A percentile compares a stretch with the other conserved stretches of the same genome.
Evolutionary conservation across 2,888 invertebrate genomes (phyloP).

Genomic region (Drosophila recens): DNA sequence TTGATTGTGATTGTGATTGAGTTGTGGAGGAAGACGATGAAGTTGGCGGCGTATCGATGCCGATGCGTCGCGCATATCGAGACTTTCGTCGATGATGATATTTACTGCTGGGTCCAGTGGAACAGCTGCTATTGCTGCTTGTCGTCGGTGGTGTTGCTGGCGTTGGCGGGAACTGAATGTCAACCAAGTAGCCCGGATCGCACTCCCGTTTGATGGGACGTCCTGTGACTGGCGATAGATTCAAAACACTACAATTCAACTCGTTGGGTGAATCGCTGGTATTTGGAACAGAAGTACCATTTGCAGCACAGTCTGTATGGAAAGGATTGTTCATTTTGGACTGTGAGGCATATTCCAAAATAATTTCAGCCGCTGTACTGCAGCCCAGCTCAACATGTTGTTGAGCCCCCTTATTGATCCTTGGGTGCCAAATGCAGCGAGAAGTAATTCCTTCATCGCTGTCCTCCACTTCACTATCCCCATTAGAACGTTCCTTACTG

Average conservation of each 20-base stretch:
- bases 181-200: constrained; percentile 27
- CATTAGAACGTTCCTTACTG: constrained; percentile 26
- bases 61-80: constrained; percentile 62
- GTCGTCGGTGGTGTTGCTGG: constrained; percentile 57
- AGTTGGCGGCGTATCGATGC: constrained; percentile 54
- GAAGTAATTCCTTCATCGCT: constrained; percentile 34
- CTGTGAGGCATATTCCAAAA: constrained; percentile 73
- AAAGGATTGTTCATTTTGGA: constrained; percentile 18
- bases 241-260: constrained; percentile 25
- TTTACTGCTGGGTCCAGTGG: constrained; percentile 47
- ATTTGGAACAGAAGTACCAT: not conserved
- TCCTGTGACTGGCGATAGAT: constrained; percentile 23
- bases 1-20: not conserved
- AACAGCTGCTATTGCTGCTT: constrained; percentile 60
- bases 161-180: constrained; percentile 50
- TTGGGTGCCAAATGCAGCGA: constrained; percentile 78
- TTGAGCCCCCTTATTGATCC: constrained; percentile 20
- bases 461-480: constrained; percentile 23
- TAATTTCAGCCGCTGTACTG: constrained; percentile 75
- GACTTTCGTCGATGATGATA: constrained; percentile 68
- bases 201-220: constrained; percentile 7
- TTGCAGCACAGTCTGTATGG: not conserved
- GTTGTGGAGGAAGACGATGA: constrained; percentile 20
- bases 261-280: constrained; percentile 8
- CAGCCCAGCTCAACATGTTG: constrained; percentile 6